phyloP scores from a whole-genome alignment of 2,113 vertebrate genomes.

The Corythornis madagascariensis region DNA sequence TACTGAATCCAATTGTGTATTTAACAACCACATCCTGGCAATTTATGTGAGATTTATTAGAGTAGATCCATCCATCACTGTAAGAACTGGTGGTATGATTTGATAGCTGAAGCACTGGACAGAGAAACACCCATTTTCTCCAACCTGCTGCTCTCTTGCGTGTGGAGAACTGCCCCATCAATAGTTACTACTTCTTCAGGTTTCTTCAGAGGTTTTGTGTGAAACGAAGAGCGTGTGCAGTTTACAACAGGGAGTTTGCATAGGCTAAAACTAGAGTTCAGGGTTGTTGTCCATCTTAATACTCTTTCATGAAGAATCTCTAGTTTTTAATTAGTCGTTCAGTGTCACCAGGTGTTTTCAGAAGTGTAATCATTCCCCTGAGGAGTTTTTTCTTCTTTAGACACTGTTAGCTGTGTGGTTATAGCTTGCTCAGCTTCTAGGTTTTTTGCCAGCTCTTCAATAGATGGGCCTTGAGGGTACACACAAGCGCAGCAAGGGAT shows the following conservation, averaged over 20 bases:
- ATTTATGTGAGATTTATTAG: not conserved
- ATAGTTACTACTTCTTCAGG: not conserved
- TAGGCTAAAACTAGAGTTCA: not conserved
- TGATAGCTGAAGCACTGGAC: not conserved
- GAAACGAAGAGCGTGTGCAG: rapidly evolving
- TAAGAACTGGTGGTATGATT: not conserved
- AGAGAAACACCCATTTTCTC: not conserved
- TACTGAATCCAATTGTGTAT: not conserved
- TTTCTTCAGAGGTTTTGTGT: not conserved
- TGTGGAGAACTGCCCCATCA: not conserved
- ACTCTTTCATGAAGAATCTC: not conserved
- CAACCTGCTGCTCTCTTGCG: not conserved
- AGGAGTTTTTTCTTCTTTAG: not conserved
- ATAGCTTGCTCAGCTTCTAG: constrained; percentile 73
- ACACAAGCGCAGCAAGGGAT: not conserved
- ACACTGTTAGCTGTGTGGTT: constrained; percentile 69
- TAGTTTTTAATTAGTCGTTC: not conserved
- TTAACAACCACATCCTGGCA: not conserved
- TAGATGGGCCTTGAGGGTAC: constrained; percentile 47
- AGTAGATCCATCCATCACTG: not conserved
- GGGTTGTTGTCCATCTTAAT: not conserved
- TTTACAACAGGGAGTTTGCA: not conserved
- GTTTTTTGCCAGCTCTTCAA: constrained; percentile 76
- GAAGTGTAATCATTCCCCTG: not conserved
- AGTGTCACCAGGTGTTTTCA: not conserved